Conservation (phyloP, 2,113 vertebrate species). For the Carollia perspicillata region DNA sequence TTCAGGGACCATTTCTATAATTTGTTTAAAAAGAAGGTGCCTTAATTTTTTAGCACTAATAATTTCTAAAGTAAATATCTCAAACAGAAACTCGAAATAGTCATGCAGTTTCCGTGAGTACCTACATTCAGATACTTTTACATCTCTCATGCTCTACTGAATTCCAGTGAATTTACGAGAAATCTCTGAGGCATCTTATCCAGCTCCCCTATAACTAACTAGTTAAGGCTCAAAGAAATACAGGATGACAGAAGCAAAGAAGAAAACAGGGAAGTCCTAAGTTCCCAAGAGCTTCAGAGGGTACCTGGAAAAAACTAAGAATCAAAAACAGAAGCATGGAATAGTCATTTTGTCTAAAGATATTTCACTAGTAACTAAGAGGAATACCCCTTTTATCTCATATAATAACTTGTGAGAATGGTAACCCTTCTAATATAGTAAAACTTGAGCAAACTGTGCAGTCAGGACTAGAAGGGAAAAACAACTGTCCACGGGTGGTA, state of each 20-base stretch:
- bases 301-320: not conserved
- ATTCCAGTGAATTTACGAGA: not conserved
- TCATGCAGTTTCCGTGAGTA: not conserved
- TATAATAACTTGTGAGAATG: not conserved
- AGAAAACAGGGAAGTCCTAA: not conserved
- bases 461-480: not conserved
- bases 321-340: not conserved
- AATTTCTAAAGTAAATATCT: slow-evolving; percentile 19
- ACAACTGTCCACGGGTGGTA: not conserved
- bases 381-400: not conserved
- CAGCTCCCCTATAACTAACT: not conserved
- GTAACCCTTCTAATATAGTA: not conserved
- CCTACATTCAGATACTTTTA: not conserved
- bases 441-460: not conserved
- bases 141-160: not conserved
- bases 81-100: not conserved
- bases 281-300: not conserved
- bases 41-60: not conserved
- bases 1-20: too few species aligned
- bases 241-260: not conserved
- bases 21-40: not conserved
- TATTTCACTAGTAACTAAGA: not conserved
- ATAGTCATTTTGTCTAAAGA: not conserved
- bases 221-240: not conserved
- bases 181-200: not conserved